phyloP scores from a whole-genome alignment of 2,797 vertebrate genomes.

The Pipistrellus nathusii region DNA sequence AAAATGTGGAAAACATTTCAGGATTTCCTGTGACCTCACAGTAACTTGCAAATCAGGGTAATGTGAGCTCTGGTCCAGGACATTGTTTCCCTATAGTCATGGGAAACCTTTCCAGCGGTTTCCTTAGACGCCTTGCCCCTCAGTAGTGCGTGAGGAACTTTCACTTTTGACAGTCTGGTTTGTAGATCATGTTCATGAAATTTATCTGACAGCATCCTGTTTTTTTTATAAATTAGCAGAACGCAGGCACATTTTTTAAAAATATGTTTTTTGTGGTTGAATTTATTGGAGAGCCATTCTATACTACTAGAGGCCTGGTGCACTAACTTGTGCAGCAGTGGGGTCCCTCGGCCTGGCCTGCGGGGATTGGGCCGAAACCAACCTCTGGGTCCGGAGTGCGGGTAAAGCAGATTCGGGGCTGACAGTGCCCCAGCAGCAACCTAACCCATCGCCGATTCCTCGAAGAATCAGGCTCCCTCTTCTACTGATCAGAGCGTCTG shows the following conservation, averaged over 20 bases:
- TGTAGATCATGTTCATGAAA: slow-evolving; percentile 82
- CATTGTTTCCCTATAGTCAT: slow-evolving; percentile 55
- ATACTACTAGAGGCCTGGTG: neutral
- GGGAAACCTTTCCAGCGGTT: slow-evolving; percentile 64
- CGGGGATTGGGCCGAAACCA: too few relatives aligned
- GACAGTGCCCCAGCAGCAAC: too few relatives aligned
- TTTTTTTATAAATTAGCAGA: slow-evolving; percentile 84
- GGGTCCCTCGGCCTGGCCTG: too few relatives aligned
- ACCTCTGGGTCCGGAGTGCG: too few relatives aligned
- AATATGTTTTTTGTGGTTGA: slow-evolving; percentile 15
- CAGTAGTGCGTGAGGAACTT: slow-evolving; percentile 69
- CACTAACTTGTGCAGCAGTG: too few relatives aligned
- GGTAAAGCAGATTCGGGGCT: too few relatives aligned
- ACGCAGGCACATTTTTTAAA: slow-evolving; percentile 64
- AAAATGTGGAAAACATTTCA: slow-evolving; percentile 81
- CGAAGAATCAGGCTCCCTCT: too few relatives aligned
- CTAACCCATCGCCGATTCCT: too few relatives aligned
- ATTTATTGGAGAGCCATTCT: slow-evolving; percentile 74
- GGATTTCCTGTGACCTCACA: slow-evolving; percentile 85
- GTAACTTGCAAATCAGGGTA: slow-evolving; percentile 81
- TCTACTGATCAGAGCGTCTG: too few relatives aligned
- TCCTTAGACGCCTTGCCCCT: slow-evolving; percentile 42
- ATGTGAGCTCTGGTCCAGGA: slow-evolving; percentile 67
- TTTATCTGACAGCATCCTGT: slow-evolving; percentile 81
- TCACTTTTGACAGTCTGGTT: slow-evolving; percentile 81